Base-by-base conservation (phyloP, 1,140 invertebrate genomes). In the Euura saliciscinereae region DNA sequence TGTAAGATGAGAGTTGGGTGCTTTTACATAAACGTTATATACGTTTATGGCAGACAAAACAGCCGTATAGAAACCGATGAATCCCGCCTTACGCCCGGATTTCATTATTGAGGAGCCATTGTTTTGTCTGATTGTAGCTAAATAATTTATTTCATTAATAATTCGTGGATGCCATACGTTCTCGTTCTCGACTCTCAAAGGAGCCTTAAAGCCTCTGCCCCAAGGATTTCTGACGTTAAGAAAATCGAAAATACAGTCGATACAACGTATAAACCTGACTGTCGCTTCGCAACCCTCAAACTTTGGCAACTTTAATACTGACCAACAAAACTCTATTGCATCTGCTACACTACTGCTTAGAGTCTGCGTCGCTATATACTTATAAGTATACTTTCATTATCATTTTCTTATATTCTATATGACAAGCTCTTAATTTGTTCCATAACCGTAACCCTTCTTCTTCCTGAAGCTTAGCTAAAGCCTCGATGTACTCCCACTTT, bases 351-450 rank as follows among this genome's bases (percentile, higher is more conserved):
- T 75, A 28, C 45, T 65, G 66, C 79, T 83, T n/a, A 83, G 44
- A 8, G 76, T 64, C 71, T 82, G 78, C 0, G 76, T 72, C 7
- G 78, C 78, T 43, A 82, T 65, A 45, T 65, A 69, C n/a, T n/a
- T n/a, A n/a, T n/a, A n/a, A n/a, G n/a, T n/a, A n/a, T 4, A 81
- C 80, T 65, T 77, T 80, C 78, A 81, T 80, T 72, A 79, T 81
- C 72, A 80, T 78, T 8, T 65, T 51, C 11, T 67, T 5, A 73
- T 73, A 82, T 65, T 79, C 67, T 6, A 78, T 45, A 71, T 81
- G 79, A 6, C 28, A 44, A 28, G 5, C 10, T 51, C 59, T 43
- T 45, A 82, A 64, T 65, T 76, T 75, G 72, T 82, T 82, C 0
- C 73, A 73, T 7, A 78, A 64, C 51, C 74, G 78, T 45, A 82